Percentiles rank a stretch among this genome's conserved stretches.
Conservation (phyloP, 2,888 invertebrate species). For the Drosophila suboccidentalis region DNA sequence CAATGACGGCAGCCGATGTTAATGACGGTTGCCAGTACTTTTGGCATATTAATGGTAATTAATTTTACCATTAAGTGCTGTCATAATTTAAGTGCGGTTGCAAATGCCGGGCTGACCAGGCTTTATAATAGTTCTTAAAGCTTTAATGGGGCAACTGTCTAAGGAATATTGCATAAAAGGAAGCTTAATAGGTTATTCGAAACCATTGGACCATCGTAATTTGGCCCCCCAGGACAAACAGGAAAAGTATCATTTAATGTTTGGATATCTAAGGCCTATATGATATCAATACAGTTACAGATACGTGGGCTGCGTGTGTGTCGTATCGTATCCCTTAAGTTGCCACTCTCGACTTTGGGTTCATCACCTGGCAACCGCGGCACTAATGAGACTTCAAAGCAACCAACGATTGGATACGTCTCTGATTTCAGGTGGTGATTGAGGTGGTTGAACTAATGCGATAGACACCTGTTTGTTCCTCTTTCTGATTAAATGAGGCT, state of each 20-base stretch:
- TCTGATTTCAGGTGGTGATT: constrained; percentile 45
- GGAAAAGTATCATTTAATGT: constrained; percentile 48
- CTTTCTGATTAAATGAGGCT: constrained; percentile 62
- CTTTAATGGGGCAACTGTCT: constrained; percentile 23
- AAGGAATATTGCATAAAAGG: constrained; percentile 31
- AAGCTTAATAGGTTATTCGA: constrained; percentile 51
- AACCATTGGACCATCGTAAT: constrained; percentile 17
- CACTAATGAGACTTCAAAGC: constrained; percentile 77
- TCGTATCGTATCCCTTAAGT: constrained; percentile 18
- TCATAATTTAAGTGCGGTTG: constrained; percentile 61
- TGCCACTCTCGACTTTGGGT: constrained; percentile 6
- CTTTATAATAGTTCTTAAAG: constrained; percentile 9
- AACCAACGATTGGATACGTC: constrained; percentile 59
- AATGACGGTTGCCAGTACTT: constrained; percentile 20
- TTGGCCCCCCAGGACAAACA: constrained; percentile 31
- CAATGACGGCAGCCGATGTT: constrained; percentile 31
- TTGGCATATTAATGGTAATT: constrained; percentile 70
- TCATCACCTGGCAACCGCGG: constrained; percentile 76
- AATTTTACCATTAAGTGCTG: constrained; percentile 70
- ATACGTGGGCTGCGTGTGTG: constrained; percentile 26
- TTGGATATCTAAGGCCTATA: constrained; percentile 23
- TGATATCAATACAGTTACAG: constrained; percentile 45
- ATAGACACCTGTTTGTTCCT: constrained; percentile 32
- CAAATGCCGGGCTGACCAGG: constrained; percentile 6
- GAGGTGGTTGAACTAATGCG: constrained; percentile 42